Conservation (phyloP, 2,797 vertebrate genomes). For the Tolypeutes matacus region DNA sequence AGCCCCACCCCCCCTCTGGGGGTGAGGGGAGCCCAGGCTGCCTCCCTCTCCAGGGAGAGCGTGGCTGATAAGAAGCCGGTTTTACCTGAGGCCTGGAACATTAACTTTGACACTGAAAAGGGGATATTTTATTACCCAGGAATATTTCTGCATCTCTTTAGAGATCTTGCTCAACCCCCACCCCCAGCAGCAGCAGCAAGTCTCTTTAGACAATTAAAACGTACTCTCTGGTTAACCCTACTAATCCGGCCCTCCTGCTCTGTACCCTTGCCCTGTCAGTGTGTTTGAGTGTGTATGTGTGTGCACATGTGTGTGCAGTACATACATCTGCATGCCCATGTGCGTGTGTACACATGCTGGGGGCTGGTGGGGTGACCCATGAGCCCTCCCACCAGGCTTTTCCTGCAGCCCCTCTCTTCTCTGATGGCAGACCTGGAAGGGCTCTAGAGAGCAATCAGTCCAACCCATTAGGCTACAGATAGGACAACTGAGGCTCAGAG, state of each 20-base stretch:
- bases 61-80: slow-evolving; percentile 69
- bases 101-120: slow-evolving; percentile 83
- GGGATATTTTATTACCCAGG: slow-evolving; percentile 83
- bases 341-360: too few relatives aligned
- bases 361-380: background rate
- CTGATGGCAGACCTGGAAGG: background rate
- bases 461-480: background rate
- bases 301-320: background rate
- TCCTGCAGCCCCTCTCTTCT: background rate
- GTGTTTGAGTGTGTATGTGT: too few relatives aligned
- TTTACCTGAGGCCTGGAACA: slow-evolving; percentile 84
- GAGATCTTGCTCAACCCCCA: slow-evolving; percentile 22
- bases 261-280: background rate
- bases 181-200: slow-evolving; percentile 2
- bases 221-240: slow-evolving; percentile 38
- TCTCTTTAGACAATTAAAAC: slow-evolving; percentile 73
- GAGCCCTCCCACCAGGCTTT: background rate
- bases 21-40: background rate
- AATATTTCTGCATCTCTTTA: slow-evolving; percentile 85
- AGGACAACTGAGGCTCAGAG: background rate
- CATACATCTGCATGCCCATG: too few relatives aligned
- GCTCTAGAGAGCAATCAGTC: background rate
- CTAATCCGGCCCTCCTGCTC: background rate
- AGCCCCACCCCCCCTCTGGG: background rate
- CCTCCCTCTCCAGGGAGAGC: slow-evolving; percentile 75